Conservation (phyloP, 1,140 invertebrate species). For the Diorhabda elongata region DNA sequence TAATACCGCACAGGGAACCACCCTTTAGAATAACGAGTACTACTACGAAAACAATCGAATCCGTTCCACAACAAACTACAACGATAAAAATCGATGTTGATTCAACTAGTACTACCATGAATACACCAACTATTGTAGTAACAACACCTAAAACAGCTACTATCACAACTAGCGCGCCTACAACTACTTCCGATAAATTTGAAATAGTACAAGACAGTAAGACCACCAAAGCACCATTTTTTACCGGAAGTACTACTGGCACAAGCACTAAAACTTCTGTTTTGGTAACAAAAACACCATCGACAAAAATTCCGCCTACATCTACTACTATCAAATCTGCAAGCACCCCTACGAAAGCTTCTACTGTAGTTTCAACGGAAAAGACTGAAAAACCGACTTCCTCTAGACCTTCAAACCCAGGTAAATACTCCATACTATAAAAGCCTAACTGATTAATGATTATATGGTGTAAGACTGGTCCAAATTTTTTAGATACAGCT, state of each 20-base stretch:
- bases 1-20: slow-evolving; percentile 50
- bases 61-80: background rate
- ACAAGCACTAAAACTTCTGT: slow-evolving; percentile 37
- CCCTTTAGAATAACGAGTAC: slow-evolving; percentile 40
- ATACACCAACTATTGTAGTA: background rate
- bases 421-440: too few species aligned
- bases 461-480: too few species aligned
- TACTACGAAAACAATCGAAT: slow-evolving; percentile 23
- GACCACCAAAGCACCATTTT: slow-evolving; percentile 14
- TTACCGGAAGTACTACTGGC: slow-evolving; percentile 4
- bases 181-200: background rate
- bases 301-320: slow-evolving; percentile 41
- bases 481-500: too few species aligned
- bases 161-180: background rate
- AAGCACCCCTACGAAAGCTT: slow-evolving; percentile 12
- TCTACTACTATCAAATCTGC: slow-evolving; percentile 43
- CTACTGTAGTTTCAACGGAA: slow-evolving; percentile 43
- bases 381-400: slow-evolving; percentile 48
- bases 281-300: slow-evolving; percentile 45
- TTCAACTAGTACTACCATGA: background rate
- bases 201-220: background rate
- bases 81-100: slow-evolving; percentile 5
- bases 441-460: too few species aligned
- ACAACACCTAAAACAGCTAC: background rate
- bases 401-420: background rate